Evolutionary conservation across 2,797 vertebrate genomes (phyloP), one percentile per base, ranked within the genome.

Genomic region (Chanos chanos): DNA sequence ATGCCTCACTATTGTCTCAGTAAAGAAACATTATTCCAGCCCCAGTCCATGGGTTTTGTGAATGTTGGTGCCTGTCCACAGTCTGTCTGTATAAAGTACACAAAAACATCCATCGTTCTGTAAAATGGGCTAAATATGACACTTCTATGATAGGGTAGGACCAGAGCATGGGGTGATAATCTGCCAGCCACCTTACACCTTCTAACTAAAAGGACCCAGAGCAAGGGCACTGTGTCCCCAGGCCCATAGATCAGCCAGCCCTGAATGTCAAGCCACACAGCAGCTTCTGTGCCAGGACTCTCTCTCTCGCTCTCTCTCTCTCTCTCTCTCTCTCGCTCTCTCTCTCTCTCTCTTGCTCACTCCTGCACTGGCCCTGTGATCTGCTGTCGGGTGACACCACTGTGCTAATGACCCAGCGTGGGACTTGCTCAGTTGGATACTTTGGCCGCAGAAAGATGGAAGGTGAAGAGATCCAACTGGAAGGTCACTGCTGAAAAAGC

Each of bases 181-280:
- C 49, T 59, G 54, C 65, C 36, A 43, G n/a, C n/a, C n/a, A n/a
- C n/a, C n/a, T n/a, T n/a, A n/a, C n/a, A n/a, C n/a, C n/a, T n/a
- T n/a, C n/a, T n/a, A n/a, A n/a, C n/a, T n/a, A n/a, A n/a, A n/a
- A 82, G 85, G 86, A 88, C 83, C 85, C 81, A 76, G 75, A 85
- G 85, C 87, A 90, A 90, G 89, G 88, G 81, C 89, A 89, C 86
- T 66, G 81, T 83, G 85, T 89, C 85, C 88, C 87, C 80, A 84
- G 81, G 82, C 84, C 86, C 85, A 87, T 88, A 86, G 85, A 89
- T 89, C 87, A 89, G 86, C 87, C 87, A 89, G 86, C 77, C 77
- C 88, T 86, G 87, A 88, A 90, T 89, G 87, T 89, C 89, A 89
- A 86, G 83, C 62, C 75, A 66, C 85, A 80, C 84, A 86, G 83